Evolutionary conservation across 2,888 invertebrate species (phyloP).

Genomic region (Melolontha melolontha): DNA sequence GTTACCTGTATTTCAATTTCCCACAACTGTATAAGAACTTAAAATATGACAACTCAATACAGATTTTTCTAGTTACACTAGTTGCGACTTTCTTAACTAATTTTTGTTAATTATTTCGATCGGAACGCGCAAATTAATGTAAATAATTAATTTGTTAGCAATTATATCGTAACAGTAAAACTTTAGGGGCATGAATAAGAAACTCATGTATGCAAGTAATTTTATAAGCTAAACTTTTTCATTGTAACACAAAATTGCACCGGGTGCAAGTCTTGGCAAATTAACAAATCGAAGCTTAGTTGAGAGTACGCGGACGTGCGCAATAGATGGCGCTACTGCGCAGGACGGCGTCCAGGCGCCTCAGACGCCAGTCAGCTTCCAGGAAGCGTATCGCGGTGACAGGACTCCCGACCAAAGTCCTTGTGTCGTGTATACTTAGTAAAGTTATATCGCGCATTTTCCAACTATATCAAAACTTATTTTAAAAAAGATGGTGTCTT

Average conservation of each 20-base stretch:
- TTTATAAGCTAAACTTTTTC: constrained; percentile 28
- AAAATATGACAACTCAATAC: too few relatives aligned
- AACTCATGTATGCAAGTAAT: not conserved
- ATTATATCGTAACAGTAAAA: constrained; percentile 25
- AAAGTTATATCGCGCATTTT: constrained; percentile 23
- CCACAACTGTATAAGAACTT: too few relatives aligned
- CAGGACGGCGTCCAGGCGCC: constrained; percentile 66
- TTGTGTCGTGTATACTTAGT: constrained; percentile 20
- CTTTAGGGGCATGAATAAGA: constrained; percentile 30
- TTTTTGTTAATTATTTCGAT: too few relatives aligned
- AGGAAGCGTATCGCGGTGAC: constrained; percentile 55
- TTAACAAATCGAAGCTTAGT: constrained; percentile 64
- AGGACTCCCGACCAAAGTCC: constrained; percentile 26
- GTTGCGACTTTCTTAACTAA: too few relatives aligned
- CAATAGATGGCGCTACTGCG: constrained; percentile 64
- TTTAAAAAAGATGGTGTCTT: not conserved
- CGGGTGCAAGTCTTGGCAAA: constrained; percentile 53
- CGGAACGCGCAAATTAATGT: too few relatives aligned
- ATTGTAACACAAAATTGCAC: constrained; percentile 42
- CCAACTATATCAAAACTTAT: not conserved
- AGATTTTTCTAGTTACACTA: too few relatives aligned
- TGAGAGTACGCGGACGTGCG: constrained; percentile 63
- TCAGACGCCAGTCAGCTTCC: constrained; percentile 65
- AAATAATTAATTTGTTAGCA: constrained; percentile 5
- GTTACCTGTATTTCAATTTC: too few relatives aligned